phyloP scores from a whole-genome alignment of 2,113 vertebrate species.

The Scomber japonicus region DNA sequence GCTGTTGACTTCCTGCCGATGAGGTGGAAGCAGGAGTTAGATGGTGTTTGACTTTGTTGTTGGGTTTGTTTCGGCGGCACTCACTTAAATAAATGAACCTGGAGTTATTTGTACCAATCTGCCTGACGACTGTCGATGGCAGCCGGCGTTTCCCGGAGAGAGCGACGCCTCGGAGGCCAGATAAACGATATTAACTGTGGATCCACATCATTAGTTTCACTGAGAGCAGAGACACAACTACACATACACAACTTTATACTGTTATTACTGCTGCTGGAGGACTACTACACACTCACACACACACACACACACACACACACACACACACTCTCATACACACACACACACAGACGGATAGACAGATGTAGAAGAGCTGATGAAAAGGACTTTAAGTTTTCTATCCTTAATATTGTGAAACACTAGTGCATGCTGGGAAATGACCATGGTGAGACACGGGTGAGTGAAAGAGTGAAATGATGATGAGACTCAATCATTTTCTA shows the following conservation, averaged over 20 bases:
- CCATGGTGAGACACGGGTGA: too few relatives aligned
- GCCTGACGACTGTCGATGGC: conserved; percentile 27
- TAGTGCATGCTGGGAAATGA: accelerated
- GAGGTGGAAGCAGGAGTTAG: conserved; percentile 5
- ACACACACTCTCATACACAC: too few relatives aligned
- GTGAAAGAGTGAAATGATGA: too few relatives aligned
- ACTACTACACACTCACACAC: background rate
- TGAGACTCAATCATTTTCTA: too few relatives aligned
- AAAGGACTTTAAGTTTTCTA: too few relatives aligned
- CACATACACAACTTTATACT: background rate
- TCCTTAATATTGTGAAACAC: too few relatives aligned
- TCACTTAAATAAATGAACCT: conserved; percentile 50
- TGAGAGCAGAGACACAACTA: conserved; percentile 17
- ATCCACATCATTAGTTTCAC: conserved; percentile 62
- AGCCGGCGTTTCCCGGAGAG: background rate
- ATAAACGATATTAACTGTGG: conserved; percentile 58
- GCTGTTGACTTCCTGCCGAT: background rate
- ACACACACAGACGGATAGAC: too few relatives aligned
- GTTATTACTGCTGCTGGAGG: background rate
- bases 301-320: background rate
- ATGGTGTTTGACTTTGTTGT: background rate
- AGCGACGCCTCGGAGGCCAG: conserved; percentile 42
- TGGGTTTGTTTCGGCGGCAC: background rate
- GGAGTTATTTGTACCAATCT: too few relatives aligned
- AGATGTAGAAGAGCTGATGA: too few relatives aligned